Base-by-base conservation (phyloP, 1,140 invertebrate genomes). In the Platorchestia sp. region DNA sequence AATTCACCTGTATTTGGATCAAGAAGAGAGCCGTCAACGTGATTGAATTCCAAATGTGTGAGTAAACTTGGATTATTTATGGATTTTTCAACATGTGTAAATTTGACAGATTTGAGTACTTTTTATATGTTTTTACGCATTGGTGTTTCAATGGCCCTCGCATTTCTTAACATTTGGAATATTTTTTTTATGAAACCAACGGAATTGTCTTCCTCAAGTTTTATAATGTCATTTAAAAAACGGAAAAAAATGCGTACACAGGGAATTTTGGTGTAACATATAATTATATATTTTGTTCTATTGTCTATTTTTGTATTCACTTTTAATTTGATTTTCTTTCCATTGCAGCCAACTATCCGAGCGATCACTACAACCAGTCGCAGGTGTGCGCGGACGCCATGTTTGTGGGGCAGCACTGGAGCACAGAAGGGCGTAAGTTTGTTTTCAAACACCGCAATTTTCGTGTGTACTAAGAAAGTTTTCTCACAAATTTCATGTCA, bases 1-100 rank as follows among this genome's bases (percentile, higher is more conserved):
- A 97, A 45, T 98, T 98, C 96, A 97, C 97, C 7, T 98, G 98
- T 96, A 97, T 98, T 87, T 97, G 97, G 97, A 97, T 98, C 97
- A 98, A 98, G 96, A 97, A 98, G 95, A 97, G 98, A 96, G 98
- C 97, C 95, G 97, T 97, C 96, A 98, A 98, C 96, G 98, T 98
- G 45, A 96, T 98, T 95, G 98, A 98, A 97, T 98, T 98, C 96
- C 97, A 98, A 97, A 96, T 98, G 87, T 97, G 97, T 97, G 96
- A 97, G 97, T 96, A 44, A 89, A 89, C n/a, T 89, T 42, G 5
- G 41, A 75, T 3, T 75, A 27, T 75, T 75, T 14, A 75, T 10
- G 36, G 27, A 3, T 36, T 75, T 36, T 75, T 19, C 1, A 75
- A 75, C 27, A 3, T 75, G 3, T 22, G 27, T 36, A 22, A 27